Evolutionary conservation across 2,113 vertebrate genomes (phyloP).

Genomic region (Brachyhypopomus gauderio): DNA sequence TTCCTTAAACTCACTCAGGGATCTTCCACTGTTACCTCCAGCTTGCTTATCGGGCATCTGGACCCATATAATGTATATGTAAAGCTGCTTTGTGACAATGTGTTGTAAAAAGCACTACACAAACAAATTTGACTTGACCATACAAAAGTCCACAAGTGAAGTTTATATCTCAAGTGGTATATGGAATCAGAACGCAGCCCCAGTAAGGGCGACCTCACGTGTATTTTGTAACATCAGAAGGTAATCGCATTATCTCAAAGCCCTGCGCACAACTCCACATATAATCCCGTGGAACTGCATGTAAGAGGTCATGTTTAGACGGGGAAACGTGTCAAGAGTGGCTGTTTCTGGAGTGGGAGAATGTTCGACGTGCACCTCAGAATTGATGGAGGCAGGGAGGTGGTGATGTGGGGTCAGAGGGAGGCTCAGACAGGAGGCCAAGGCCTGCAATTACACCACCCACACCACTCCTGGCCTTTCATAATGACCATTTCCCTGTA

Average conservation of each 20-base stretch:
- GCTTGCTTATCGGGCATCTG: too few species aligned
- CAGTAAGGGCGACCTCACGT: neutral
- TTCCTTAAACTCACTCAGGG: too few species aligned
- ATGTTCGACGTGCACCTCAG: conserved; percentile 64
- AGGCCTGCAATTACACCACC: conserved; percentile 66
- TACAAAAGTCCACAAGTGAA: neutral
- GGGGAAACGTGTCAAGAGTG: conserved; percentile 59
- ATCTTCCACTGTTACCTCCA: too few species aligned
- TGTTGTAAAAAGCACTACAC: neutral
- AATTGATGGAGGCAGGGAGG: conserved; percentile 68
- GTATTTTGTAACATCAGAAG: neutral
- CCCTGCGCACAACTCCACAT: neutral
- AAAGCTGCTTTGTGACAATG: neutral
- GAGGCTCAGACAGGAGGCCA: conserved; percentile 56
- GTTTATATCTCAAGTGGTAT: neutral
- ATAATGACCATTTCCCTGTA: conserved; percentile 70
- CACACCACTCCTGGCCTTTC: conserved; percentile 70
- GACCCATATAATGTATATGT: too few species aligned
- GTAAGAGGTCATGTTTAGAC: conserved; percentile 38
- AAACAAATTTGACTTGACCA: neutral
- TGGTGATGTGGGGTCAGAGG: conserved; percentile 63
- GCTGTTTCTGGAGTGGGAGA: conserved; percentile 62
- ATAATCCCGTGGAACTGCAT: neutral
- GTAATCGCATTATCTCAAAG: neutral
- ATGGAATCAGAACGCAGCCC: neutral